These are phyloP conservation scores for Protobothrops flavoviridis DNA, from an alignment of 2,113 vertebrate species.

Conservation along the genomic window DNA sequence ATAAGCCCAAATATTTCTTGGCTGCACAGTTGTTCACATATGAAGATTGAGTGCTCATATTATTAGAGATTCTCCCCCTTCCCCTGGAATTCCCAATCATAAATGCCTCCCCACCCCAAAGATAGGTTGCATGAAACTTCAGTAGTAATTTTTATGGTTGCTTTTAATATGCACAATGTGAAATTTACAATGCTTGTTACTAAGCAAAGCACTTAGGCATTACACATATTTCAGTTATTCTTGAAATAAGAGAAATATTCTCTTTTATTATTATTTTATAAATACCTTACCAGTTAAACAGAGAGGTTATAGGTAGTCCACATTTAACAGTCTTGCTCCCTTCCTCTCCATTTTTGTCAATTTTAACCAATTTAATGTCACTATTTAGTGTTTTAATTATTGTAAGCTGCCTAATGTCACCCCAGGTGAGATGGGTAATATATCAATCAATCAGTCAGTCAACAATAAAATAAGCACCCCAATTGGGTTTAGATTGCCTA, in stretches of 20 bases:
- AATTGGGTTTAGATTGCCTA: not conserved
- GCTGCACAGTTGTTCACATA: not conserved
- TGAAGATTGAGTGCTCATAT: not conserved
- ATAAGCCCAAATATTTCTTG: not conserved
- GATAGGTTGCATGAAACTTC: not conserved
- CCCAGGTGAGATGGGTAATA: not conserved
- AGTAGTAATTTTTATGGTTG: not conserved
- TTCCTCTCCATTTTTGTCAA: not conserved
- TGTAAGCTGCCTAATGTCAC: not conserved
- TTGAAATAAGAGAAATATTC: not conserved
- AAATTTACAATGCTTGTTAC: not conserved
- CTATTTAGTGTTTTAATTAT: not conserved
- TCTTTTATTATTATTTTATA: not conserved
- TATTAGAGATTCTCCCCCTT: not conserved
- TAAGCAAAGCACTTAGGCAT: not conserved
- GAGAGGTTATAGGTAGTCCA: not conserved
- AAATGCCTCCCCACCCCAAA: not conserved
- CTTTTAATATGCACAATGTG: not conserved
- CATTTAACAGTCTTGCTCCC: not conserved
- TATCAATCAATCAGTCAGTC: not conserved
- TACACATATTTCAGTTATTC: not conserved
- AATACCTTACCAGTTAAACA: not conserved
- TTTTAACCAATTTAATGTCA: not conserved
- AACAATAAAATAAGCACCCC: not conserved
- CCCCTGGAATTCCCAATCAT: not conserved